Base-by-base conservation (phyloP, 2,888 invertebrate species). In the Glyphotaelius pellucidus region DNA sequence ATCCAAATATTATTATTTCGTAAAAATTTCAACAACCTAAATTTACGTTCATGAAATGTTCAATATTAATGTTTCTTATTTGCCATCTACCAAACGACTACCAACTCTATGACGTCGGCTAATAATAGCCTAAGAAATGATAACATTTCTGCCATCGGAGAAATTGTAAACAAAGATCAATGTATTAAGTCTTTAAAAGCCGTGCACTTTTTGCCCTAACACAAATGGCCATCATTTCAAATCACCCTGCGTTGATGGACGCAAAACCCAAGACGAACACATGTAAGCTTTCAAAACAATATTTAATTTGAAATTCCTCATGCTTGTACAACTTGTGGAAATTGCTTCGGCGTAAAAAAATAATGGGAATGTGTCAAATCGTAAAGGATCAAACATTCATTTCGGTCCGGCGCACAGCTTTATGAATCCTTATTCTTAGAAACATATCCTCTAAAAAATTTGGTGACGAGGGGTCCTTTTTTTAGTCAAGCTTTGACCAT, bases 401-500 rank as follows among this genome's bases (percentile, higher is more conserved):
- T 85, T 85, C 85, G 42, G 38, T 85, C 30, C 80, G 14, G n/a
- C 38, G 79, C 38, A 67, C 52, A 67, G 35, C 90, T 35, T 85
- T 85, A 85, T 85, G 90, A 80, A 52, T 83, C 81, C 81, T 25
- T 30, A 38, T 90, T 90, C 90, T 79, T 31, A 85, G 85, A 90
- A 90, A 90, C 31, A 84, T 42, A 85, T 67, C 85, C 85, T 84
- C 67, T n/a, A 79, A 90, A 30, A 84, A 90, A 90, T 38, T 80
- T 89, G 91, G 91, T 88, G 91, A 91, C 90, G 79, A 91, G 91
- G 91, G 91, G 83, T n/a, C 38, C 80, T 90, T 91, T 91, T 88
- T 88, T 91, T 35, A 89, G 83, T 84, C 31, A 84, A 25, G 85
- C 84, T 89, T 80, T 85, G 91, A 90, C 89, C 84, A 52, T 90